Conservation (phyloP, 2,888 invertebrate genomes). For the Drosophila crucigera region DNA sequence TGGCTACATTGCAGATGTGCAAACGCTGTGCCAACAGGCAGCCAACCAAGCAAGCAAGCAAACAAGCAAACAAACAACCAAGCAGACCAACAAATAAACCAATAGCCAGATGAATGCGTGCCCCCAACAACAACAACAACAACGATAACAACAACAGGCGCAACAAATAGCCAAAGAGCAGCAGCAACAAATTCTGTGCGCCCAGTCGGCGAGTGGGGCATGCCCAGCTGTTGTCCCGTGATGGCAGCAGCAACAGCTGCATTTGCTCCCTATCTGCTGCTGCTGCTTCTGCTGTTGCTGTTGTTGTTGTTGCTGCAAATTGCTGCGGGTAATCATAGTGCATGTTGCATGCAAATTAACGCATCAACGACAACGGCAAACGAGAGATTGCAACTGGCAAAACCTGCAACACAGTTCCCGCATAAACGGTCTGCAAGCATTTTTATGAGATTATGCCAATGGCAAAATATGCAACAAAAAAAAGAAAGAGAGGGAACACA, state of each 20-base stretch:
- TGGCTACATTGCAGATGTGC: conserved; percentile 66
- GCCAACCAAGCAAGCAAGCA: conserved; percentile 40
- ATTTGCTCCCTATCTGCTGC: conserved; percentile 53
- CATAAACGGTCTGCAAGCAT: conserved; percentile 58
- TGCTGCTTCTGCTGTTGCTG: neutral
- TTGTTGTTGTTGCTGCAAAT: conserved; percentile 61
- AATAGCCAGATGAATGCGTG: conserved; percentile 28
- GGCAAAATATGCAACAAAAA: conserved; percentile 52
- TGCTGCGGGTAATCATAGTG: conserved; percentile 79
- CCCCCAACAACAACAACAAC: conserved; percentile 7
- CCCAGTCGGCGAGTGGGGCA: conserved; percentile 60
- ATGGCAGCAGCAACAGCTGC: conserved; percentile 29
- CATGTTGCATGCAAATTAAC: conserved; percentile 80
- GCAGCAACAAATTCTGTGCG: conserved; percentile 54
- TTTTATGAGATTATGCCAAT: conserved; percentile 73
- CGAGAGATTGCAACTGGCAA: conserved; percentile 31
- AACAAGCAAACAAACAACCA: conserved; percentile 38
- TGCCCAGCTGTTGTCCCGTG: conserved; percentile 57
- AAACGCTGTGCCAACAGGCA: conserved; percentile 58
- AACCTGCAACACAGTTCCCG: conserved; percentile 43
- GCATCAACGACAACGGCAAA: conserved; percentile 66
- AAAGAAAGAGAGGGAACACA: neutral
- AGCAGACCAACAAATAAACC: conserved; percentile 44
- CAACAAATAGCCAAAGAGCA: conserved; percentile 3
- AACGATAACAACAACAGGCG: conserved; percentile 7